Conservation (phyloP, 2,113 vertebrate species). For the Salvelinus alpinus region DNA sequence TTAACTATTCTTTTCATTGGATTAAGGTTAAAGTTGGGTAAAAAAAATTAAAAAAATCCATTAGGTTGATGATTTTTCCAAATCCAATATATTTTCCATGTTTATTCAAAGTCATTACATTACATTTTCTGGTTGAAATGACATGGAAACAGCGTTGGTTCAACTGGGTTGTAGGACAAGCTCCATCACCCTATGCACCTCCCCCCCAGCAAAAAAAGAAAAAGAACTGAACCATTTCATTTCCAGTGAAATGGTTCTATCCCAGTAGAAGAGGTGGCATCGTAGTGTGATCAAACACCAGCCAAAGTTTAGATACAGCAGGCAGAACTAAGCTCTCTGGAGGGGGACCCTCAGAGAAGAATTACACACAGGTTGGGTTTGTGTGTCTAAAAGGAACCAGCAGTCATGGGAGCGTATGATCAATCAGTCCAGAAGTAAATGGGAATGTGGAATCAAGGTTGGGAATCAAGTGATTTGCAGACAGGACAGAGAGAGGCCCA, state of each 20-base stretch:
- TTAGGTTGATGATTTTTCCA: too few relatives aligned
- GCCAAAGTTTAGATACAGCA: background rate
- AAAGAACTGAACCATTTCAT: constrained; percentile 24
- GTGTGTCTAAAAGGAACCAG: background rate
- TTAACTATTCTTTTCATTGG: too few relatives aligned
- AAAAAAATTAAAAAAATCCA: too few relatives aligned
- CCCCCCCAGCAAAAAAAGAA: constrained; percentile 16
- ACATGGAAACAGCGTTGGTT: too few relatives aligned
- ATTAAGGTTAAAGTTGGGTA: too few relatives aligned
- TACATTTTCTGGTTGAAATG: too few relatives aligned
- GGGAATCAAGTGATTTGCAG: constrained; percentile 65
- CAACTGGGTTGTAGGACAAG: too few relatives aligned
- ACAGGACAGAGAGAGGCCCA: constrained; percentile 47
- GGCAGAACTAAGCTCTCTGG: background rate
- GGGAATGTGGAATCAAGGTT: constrained; percentile 62
- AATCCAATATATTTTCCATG: too few relatives aligned
- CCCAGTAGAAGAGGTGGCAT: background rate
- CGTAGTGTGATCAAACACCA: background rate
- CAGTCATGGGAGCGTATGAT: constrained; percentile 31
- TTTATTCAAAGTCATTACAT: too few relatives aligned
- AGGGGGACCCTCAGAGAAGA: background rate
- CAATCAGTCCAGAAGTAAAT: constrained; percentile 47
- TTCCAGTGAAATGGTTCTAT: background rate
- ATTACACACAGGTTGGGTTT: background rate
- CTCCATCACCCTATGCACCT: too few relatives aligned